A percentile compares a stretch with the other conserved stretches of the same genome.
phyloP scores from a whole-genome alignment of 2,797 vertebrate genomes.

The Propithecus perrieri region DNA sequence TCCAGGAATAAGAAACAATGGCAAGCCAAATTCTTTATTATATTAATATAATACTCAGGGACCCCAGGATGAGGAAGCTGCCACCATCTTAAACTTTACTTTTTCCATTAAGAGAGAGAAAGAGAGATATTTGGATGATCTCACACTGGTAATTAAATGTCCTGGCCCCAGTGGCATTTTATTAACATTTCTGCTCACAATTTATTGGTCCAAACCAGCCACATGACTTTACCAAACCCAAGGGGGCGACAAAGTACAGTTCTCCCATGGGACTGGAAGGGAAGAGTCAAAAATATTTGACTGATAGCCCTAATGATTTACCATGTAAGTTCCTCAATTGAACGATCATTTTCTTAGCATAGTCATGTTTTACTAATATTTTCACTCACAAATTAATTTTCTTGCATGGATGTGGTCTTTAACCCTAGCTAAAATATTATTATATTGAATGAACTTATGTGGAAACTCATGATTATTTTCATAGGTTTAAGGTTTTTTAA shows the following conservation, averaged over 20 bases:
- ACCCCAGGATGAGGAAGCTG: background rate
- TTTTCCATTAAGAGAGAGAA: background rate
- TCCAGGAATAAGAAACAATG: background rate
- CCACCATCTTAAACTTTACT: background rate
- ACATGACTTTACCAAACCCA: background rate
- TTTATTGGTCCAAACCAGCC: background rate
- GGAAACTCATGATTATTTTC: slow-evolving; percentile 77
- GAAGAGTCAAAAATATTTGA: background rate
- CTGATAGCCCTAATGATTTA: background rate
- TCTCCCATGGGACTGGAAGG: background rate
- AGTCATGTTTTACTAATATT: slow-evolving; percentile 5
- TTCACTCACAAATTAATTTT: slow-evolving; percentile 13
- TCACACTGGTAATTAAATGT: background rate
- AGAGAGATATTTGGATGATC: background rate
- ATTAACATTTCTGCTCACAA: background rate
- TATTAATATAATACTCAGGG: background rate
- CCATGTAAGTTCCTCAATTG: background rate
- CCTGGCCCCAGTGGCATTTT: background rate
- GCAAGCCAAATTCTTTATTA: background rate
- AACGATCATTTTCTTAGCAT: background rate
- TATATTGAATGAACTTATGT: slow-evolving; percentile 71
- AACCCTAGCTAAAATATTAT: slow-evolving; percentile 71
- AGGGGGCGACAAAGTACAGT: background rate
- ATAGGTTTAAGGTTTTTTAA: slow-evolving; percentile 74
- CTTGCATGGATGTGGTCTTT: slow-evolving; percentile 46